A percentile compares a stretch with the other conserved stretches of the same genome.
phyloP scores from a whole-genome alignment of 2,888 invertebrate species.

The Limulus polyphemus region DNA sequence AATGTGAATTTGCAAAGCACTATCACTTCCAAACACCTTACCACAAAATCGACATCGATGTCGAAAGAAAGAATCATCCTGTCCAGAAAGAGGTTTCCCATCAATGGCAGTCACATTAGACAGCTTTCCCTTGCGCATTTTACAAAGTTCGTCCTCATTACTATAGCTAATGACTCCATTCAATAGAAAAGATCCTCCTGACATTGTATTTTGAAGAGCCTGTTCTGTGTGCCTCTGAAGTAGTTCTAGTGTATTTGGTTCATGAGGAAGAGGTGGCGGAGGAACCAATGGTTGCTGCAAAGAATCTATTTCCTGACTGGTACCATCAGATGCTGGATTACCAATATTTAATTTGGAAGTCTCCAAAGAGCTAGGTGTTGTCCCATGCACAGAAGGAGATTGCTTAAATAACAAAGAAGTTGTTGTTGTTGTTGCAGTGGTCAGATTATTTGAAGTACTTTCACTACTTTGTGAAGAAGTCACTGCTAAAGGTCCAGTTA shows the following conservation, averaged over 20 bases:
- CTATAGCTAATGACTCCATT: slow-evolving; percentile 56
- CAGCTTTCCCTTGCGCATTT: slow-evolving; percentile 27
- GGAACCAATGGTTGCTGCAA: slow-evolving; percentile 8
- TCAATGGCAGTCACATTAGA: slow-evolving; percentile 20
- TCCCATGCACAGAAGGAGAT: slow-evolving; percentile 10
- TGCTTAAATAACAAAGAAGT: slow-evolving; percentile 7
- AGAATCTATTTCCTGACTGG: slow-evolving; percentile 15
- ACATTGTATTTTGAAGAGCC: slow-evolving; percentile 81
- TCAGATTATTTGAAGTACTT: background rate
- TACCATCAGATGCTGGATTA: background rate
- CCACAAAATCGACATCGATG: slow-evolving; percentile 90
- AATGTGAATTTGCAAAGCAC: slow-evolving; percentile 93
- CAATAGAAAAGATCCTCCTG: slow-evolving; percentile 59
- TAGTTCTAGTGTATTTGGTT: slow-evolving; percentile 83
- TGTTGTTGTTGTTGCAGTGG: slow-evolving; percentile 9
- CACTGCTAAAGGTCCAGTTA: slow-evolving; percentile 17
- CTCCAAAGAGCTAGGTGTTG: background rate
- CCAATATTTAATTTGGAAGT: background rate
- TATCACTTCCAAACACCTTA: slow-evolving; percentile 91
- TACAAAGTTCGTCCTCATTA: slow-evolving; percentile 51
- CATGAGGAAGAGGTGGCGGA: slow-evolving; percentile 21
- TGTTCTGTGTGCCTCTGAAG: slow-evolving; percentile 73
- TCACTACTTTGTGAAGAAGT: slow-evolving; percentile 21
- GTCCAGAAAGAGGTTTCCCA: slow-evolving; percentile 11
- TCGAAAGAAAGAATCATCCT: slow-evolving; percentile 61